Base-by-base conservation (phyloP, 1,140 invertebrate species). In the Glomeris maerens region DNA sequence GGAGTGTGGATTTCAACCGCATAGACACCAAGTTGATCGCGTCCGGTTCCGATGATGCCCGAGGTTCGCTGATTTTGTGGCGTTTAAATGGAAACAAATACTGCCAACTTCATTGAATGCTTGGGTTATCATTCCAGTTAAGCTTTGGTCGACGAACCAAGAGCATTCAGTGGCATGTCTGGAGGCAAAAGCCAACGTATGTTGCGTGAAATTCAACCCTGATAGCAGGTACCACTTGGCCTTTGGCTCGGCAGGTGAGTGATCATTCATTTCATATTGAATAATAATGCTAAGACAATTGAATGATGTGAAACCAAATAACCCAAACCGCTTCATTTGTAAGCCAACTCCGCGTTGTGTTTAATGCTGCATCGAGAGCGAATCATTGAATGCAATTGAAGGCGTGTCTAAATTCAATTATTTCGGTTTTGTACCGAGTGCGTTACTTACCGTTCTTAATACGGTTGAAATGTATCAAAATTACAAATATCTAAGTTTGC, bases 141-240 rank as follows among this genome's bases (percentile, higher is more conserved):
- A 95, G 69, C 70, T 97, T 2, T 97, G 92, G 87, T 83, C 87
- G 10, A 72, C 90, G 1, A 88, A 88, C 64, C 75, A 76, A 13
- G 86, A 92, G 50, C 79, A 88, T 60, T 94, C 89, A 1, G 78
- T 94, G 5, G 81, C 84, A 2, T 84, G 80, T 17, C 65, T 94
- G 4, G 86, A 92, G 66, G 85, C 86, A 1, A 88, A 89, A 68
- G 88, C 87, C 1, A 93, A 96, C 71, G 89, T 96, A 25, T 96
- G 92, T 67, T 95, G 90, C 70, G 92, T 97, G 1, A 86, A 93
- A 64, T 97, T 97, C 69, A 94, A 91, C 70, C 92, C 92, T 3
- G 72, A 78, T 41, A 89, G 81, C 54, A 80, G 85, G 0, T 76
- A 74, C 61, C 83, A 94, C 63, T 69, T 96, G 25, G 88, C 91